Evolutionary conservation across 2,888 invertebrate species (phyloP).

Genomic region (Epistrophe grossulariae): DNA sequence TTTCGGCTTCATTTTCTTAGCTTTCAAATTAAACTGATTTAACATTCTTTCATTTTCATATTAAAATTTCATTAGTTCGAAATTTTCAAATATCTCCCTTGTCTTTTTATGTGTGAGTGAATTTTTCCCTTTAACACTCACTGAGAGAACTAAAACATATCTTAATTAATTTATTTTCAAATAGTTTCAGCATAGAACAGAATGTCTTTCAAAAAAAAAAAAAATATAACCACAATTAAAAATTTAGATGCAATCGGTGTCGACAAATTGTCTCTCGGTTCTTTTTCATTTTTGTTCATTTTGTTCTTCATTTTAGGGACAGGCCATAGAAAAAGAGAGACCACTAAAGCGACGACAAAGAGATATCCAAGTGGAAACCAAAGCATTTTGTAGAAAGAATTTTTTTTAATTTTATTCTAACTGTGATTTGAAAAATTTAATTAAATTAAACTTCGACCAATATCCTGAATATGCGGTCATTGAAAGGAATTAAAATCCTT

Average conservation of each 20-base stretch:
- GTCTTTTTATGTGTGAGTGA: too few relatives aligned
- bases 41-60: neutral
- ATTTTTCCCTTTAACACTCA: too few relatives aligned
- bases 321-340: neutral
- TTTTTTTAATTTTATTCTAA: constrained; percentile 7
- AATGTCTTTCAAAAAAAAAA: neutral
- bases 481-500: constrained; percentile 7
- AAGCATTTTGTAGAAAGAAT: constrained; percentile 8
- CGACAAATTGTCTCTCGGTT: constrained; percentile 15
- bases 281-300: neutral
- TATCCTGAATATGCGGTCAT: neutral
- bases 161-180: constrained; percentile 31
- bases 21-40: neutral
- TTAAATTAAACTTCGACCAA: constrained; percentile 31
- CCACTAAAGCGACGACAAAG: constrained; percentile 26
- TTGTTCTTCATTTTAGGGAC: neutral
- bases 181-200: neutral
- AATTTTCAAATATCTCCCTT: neutral
- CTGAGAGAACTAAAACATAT: neutral
- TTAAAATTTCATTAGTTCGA: constrained; percentile 5
- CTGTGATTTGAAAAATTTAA: constrained; percentile 23
- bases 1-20: neutral
- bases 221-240: constrained; percentile 12
- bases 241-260: constrained; percentile 27
- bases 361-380: neutral